Percentiles rank a stretch among this genome's conserved stretches.
Evolutionary conservation across 1,140 invertebrate species (phyloP).

Genomic region (Meloidogyne exigua): DNA sequence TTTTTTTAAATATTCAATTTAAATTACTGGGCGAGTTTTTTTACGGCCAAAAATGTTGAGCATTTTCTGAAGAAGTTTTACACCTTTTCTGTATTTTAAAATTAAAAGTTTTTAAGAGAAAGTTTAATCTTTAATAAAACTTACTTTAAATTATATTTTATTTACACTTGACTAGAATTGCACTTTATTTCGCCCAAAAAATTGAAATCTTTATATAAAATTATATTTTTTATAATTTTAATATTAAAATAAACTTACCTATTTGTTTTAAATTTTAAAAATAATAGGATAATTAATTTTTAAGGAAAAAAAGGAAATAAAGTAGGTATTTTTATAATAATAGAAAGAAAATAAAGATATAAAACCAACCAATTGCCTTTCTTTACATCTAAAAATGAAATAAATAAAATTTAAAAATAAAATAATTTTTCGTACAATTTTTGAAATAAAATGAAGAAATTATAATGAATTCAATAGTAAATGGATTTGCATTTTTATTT

Average conservation of each 20-base stretch:
- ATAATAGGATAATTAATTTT: background rate
- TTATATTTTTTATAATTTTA: background rate
- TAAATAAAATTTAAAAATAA: background rate
- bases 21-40: background rate
- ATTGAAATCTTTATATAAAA: background rate
- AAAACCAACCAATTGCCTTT: slow-evolving; percentile 3
- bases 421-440: slow-evolving; percentile 1
- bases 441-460: background rate
- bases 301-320: background rate
- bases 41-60: background rate
- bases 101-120: background rate
- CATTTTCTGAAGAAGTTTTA: background rate
- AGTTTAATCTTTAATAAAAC: too few species aligned
- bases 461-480: background rate
- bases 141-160: background rate
- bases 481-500: background rate
- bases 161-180: slow-evolving; percentile 3
- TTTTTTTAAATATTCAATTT: background rate
- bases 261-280: too few species aligned
- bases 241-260: background rate
- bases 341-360: background rate
- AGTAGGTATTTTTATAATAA: background rate
- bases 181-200: background rate
- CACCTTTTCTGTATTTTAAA: background rate
- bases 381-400: background rate